phyloP scores from a whole-genome alignment of 2,888 invertebrate species.

The Omphaloscelis lunosa region DNA sequence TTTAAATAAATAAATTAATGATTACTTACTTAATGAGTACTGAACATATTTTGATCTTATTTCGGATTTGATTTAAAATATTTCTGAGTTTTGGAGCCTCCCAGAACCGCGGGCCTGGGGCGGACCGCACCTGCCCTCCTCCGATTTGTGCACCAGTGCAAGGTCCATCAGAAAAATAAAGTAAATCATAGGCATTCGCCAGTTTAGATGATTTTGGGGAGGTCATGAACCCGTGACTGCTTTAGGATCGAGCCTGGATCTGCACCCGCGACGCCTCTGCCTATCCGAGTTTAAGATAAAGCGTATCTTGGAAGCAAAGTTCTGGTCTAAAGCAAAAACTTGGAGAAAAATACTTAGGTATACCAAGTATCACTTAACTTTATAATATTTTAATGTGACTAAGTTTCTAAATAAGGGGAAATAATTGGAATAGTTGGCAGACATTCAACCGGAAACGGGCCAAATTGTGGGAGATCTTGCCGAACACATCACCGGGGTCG shows the following conservation, averaged over 20 bases:
- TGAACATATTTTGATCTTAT: no score
- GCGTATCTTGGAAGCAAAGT: background rate
- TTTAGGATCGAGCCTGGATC: background rate
- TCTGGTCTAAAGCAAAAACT: background rate
- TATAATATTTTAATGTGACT: conserved; percentile 49
- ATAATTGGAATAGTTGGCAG: conserved; percentile 76
- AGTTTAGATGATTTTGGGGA: background rate
- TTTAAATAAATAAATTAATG: no score
- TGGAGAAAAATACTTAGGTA: background rate
- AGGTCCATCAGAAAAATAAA: background rate
- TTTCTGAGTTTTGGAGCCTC: no score
- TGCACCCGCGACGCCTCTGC: background rate
- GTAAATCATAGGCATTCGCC: background rate
- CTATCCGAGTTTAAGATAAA: background rate
- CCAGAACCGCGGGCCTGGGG: no score
- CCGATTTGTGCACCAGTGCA: no score
- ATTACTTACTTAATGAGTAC: no score
- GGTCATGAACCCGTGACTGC: background rate
- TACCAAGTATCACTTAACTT: background rate
- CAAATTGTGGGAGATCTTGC: conserved; percentile 56
- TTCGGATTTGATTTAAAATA: no score
- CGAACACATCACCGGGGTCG: conserved; percentile 52
- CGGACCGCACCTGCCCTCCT: no score
- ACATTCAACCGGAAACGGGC: conserved; percentile 75
- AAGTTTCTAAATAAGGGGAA: conserved; percentile 70